Conservation (phyloP, 2,113 vertebrate species). For the Macroglossus sobrinus region DNA sequence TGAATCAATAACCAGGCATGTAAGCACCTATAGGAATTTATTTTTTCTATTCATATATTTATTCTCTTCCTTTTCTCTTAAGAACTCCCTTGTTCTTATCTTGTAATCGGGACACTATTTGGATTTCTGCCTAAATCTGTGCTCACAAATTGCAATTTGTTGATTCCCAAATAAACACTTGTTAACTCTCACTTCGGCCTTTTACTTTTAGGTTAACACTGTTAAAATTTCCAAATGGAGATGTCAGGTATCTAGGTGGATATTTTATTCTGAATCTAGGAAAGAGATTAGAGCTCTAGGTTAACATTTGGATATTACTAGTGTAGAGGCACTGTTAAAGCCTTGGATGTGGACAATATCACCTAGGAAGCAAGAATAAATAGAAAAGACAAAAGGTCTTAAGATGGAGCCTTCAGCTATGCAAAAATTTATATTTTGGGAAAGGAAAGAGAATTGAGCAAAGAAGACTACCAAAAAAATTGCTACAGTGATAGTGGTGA, state of each 20-base stretch:
- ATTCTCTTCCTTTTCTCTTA: not conserved
- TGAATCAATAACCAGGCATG: not conserved
- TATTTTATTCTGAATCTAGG: not conserved
- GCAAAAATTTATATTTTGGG: not conserved
- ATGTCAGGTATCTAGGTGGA: not conserved
- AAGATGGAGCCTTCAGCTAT: not conserved
- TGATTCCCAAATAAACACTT: not conserved
- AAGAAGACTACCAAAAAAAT: not conserved
- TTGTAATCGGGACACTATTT: not conserved
- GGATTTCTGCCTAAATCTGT: not conserved
- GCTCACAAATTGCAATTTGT: not conserved
- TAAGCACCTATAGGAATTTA: not conserved
- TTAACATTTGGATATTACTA: not conserved
- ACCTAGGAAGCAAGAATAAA: not conserved
- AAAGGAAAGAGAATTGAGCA: not conserved
- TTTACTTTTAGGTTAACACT: not conserved
- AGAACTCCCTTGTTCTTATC: not conserved
- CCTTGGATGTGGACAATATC: not conserved
- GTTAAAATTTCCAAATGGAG: not conserved
- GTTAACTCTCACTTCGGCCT: not conserved
- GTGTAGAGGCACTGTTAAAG: not conserved
- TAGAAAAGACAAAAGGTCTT: not conserved
- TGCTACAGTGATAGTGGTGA: not conserved
- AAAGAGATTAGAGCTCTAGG: not conserved
- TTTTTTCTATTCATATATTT: not conserved